Evolutionary conservation across 1,140 invertebrate genomes (phyloP), one percentile per base, ranked within the genome.

Genomic region (Drosophila mayri): DNA sequence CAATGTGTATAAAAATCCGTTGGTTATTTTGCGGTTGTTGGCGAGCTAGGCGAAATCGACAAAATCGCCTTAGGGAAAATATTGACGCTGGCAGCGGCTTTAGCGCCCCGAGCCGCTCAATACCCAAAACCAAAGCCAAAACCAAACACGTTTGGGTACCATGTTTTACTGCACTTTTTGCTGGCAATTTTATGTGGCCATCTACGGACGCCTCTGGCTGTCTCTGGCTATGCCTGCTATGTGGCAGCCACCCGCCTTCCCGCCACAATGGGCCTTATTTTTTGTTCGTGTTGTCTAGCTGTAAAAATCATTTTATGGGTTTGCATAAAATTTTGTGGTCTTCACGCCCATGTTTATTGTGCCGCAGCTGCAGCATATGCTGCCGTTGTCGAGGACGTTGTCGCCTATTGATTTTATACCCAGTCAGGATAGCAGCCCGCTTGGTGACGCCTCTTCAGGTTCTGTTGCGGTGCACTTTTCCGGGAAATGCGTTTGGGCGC

Each of bases 241-340:
- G 35, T 38, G 76, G 65, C 76, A 44, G 40, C 41, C 12, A 12
- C 61, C 18, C 41, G 22, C 22, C 22, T 25, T 25, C 25, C 25
- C 25, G 37, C 75, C 76, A 65, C 63, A 82, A 81, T 77, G 74
- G 57, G 57, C 52, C 43, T 46, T 70, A 30, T 67, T 76, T 67
- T 76, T 59, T 67, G 58, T 54, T 78, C 72, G 67, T 73, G 50
- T 78, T 78, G 65, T 66, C 64, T 70, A 80, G 85, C 78, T 90
- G 81, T 90, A 90, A 90, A 90, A 90, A 90, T 85, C 74, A 90
- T 90, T 90, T 90, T 90, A 90, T 90, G 85, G 90, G 85, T 81
- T 90, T 90, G 85, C 85, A 90, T 90, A 90, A 90, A 90, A 90
- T 90, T 90, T 90, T 90, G 85, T 90, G 85, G 85, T 90, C 84